phyloP scores from a whole-genome alignment of 2,888 invertebrate genomes.

The Clistopyga incitator region DNA sequence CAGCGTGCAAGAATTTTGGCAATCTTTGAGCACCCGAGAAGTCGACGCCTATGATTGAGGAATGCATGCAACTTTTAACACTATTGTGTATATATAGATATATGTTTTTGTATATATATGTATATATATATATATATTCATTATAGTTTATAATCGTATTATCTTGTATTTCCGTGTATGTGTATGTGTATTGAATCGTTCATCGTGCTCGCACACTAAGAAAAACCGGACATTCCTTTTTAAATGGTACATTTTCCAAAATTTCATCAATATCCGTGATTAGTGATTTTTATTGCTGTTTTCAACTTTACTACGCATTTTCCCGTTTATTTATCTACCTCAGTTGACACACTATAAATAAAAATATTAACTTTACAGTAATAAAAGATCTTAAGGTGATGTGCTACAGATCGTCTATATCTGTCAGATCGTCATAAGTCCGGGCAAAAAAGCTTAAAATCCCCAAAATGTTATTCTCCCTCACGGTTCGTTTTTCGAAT shows the following conservation, averaged over 20 bases:
- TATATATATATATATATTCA: neutral
- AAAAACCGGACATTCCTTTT: neutral
- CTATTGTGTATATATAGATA: slow-evolving; percentile 23
- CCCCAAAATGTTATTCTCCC: too few species aligned
- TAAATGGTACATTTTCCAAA: neutral
- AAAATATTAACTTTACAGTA: neutral
- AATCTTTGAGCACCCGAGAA: slow-evolving; percentile 67
- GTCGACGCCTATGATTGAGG: slow-evolving; percentile 72
- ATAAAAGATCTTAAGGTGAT: too few species aligned
- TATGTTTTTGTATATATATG: neutral
- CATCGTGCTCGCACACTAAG: neutral
- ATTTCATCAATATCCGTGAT: neutral
- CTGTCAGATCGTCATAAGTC: too few species aligned
- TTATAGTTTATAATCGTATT: slow-evolving; percentile 27
- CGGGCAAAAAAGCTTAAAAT: too few species aligned
- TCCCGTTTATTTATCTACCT: neutral
- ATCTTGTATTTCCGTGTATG: slow-evolving; percentile 28
- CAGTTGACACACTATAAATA: neutral
- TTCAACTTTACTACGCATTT: neutral
- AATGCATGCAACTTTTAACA: slow-evolving; percentile 77
- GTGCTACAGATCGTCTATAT: too few species aligned
- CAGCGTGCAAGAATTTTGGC: slow-evolving; percentile 73
- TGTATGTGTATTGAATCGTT: slow-evolving; percentile 12
- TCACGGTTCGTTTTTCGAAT: too few species aligned
- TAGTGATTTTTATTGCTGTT: neutral